Evolutionary conservation across 1,140 invertebrate genomes (phyloP).

Genomic region (Achroia grisella): DNA sequence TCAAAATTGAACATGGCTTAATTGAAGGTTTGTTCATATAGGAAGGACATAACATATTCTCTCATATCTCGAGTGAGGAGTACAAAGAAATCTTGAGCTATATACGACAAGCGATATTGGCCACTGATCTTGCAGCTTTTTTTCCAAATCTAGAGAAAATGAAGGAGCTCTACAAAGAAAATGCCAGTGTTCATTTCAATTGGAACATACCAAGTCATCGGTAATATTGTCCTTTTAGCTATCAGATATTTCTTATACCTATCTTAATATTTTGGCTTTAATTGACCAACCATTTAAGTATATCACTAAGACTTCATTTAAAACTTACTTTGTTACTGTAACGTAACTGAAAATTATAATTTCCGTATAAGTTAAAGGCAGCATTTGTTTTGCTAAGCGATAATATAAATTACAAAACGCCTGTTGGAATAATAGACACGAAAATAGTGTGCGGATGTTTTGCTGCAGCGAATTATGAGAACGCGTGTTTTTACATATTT

Average conservation of each 20-base stretch:
- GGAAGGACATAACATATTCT: slow-evolving; percentile 89
- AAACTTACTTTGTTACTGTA: no score
- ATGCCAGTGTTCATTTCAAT: slow-evolving; percentile 62
- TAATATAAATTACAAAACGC: no score
- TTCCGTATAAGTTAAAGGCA: no score
- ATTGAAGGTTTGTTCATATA: slow-evolving; percentile 64
- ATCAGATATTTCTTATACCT: background rate
- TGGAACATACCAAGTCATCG: slow-evolving; percentile 78
- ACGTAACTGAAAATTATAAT: no score
- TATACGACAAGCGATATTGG: slow-evolving; percentile 88
- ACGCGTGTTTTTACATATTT: no score
- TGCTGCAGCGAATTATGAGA: no score
- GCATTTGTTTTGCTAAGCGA: no score
- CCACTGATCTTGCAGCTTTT: slow-evolving; percentile 88
- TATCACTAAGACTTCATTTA: no score
- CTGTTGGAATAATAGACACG: no score
- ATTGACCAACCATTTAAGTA: no score
- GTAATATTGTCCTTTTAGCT: slow-evolving; percentile 11
- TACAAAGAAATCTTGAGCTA: slow-evolving; percentile 85
- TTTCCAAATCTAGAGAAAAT: slow-evolving; percentile 84
- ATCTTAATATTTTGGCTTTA: background rate
- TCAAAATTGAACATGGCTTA: no score
- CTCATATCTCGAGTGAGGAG: slow-evolving; percentile 80
- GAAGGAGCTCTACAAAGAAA: slow-evolving; percentile 71
- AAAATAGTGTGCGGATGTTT: no score